These are phyloP conservation scores for Cyclura pinguis DNA, from an alignment of 2,797 vertebrate species.

Conservation along the genomic window DNA sequence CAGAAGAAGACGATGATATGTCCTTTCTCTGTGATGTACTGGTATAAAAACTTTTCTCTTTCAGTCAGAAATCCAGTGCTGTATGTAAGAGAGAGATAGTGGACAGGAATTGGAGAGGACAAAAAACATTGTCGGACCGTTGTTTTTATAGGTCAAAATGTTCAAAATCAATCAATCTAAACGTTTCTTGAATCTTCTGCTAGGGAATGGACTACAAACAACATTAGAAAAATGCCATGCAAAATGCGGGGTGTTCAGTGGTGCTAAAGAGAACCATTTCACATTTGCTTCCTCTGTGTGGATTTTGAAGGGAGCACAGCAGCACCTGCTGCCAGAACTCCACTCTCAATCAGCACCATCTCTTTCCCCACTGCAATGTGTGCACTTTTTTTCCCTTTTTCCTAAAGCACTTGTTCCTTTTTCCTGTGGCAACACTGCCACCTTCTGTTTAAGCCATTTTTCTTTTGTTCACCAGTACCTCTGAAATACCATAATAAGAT, in stretches of 20 bases:
- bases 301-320: conserved; percentile 28
- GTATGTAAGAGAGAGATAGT: not conserved
- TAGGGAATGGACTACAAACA: conserved; percentile 58
- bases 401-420: not conserved
- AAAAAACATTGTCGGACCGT: conserved; percentile 10
- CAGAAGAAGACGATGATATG: not conserved
- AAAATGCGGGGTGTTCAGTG: conserved; percentile 30
- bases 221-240: conserved; percentile 63
- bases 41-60: not conserved
- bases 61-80: too few species aligned
- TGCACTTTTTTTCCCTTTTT: fast-evolving
- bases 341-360: not conserved
- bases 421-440: conserved; percentile 71
- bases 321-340: conserved; percentile 73
- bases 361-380: fast-evolving
- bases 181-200: conserved; percentile 76
- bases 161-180: conserved; percentile 28
- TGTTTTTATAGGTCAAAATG: conserved; percentile 49
- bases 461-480: not conserved
- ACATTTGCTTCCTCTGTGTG: conserved; percentile 54
- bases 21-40: not conserved
- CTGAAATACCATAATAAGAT: too few species aligned
- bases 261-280: conserved; percentile 26
- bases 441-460: conserved; percentile 61
- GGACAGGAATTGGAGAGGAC: too few species aligned